A percentile compares a stretch with the other conserved stretches of the same genome.
These are phyloP conservation scores for Abrostola tripartita DNA, from an alignment of 2,888 invertebrate species.

Conservation along the genomic window DNA sequence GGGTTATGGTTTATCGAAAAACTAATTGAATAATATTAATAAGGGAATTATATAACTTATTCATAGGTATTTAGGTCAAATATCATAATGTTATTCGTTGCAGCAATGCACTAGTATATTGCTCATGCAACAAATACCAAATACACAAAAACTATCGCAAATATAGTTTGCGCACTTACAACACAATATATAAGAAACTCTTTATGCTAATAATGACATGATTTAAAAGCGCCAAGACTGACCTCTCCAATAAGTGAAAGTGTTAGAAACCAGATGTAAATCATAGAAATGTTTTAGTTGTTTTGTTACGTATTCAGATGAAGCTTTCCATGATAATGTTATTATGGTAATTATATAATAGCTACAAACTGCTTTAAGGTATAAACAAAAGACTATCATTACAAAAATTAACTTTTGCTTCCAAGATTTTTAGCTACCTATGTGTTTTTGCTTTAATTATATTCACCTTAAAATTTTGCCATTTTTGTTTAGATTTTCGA, in stretches of 20 bases:
- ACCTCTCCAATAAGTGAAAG: slow-evolving; percentile 37
- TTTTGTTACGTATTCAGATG: slow-evolving; percentile 3
- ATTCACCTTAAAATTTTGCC: slow-evolving; percentile 76
- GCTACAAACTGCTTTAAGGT: background rate
- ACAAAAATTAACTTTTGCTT: too few species aligned
- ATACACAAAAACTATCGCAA: slow-evolving; percentile 5
- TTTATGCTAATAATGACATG: slow-evolving; percentile 20
- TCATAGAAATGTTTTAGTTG: slow-evolving; percentile 8
- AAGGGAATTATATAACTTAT: too few species aligned
- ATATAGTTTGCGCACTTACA: background rate
- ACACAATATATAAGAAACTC: slow-evolving; percentile 29
- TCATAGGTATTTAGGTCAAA: too few species aligned
- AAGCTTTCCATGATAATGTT: background rate
- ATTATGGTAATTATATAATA: slow-evolving; percentile 10
- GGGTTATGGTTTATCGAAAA: too few species aligned
- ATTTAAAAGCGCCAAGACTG: background rate
- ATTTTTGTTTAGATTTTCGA: slow-evolving; percentile 70
- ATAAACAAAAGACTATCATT: too few species aligned
- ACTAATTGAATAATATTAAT: too few species aligned
- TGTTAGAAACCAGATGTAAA: slow-evolving; percentile 30
- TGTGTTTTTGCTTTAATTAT: background rate
- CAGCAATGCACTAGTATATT: too few species aligned
- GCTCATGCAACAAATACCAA: background rate
- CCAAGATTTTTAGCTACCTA: too few species aligned
- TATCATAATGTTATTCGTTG: too few species aligned